Evolutionary conservation across 2,797 vertebrate genomes (phyloP).

Genomic region (Sphenopsis melanotis): DNA sequence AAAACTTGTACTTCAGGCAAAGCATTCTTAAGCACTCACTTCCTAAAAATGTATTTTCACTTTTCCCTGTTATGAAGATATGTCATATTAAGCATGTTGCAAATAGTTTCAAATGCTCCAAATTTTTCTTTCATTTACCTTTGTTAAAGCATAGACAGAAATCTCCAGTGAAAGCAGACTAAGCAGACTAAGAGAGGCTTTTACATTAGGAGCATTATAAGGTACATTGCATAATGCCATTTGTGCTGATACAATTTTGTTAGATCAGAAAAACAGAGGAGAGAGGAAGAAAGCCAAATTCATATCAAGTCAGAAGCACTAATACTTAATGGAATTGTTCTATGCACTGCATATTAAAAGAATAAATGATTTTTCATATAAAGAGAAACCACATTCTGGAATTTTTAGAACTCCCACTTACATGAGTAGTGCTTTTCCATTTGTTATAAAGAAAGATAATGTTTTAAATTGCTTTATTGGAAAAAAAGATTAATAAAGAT

Average conservation of each 20-base stretch:
- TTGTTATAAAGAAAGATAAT: not conserved
- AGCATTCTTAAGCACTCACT: not conserved
- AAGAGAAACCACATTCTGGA: not conserved
- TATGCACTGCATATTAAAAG: not conserved
- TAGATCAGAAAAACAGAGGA: not conserved
- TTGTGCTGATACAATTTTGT: constrained; percentile 2
- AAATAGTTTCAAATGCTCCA: not conserved
- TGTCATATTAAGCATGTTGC: not conserved
- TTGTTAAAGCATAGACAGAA: not conserved
- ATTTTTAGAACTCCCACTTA: not conserved
- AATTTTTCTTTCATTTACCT: not conserved
- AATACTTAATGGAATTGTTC: not conserved
- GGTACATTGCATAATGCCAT: not conserved
- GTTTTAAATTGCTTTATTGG: not conserved
- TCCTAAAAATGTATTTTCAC: not conserved
- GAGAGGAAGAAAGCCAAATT: not conserved
- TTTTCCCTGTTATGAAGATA: not conserved
- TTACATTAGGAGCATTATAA: not conserved
- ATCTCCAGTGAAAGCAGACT: not conserved
- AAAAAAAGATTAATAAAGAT: not conserved
- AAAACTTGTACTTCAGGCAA: not conserved
- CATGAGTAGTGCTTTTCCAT: not conserved
- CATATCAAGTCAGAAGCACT: not conserved
- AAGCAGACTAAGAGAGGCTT: not conserved
- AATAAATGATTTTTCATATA: not conserved